Conservation (phyloP, 2,888 invertebrate genomes). For the Eucriotettix oculatus region DNA sequence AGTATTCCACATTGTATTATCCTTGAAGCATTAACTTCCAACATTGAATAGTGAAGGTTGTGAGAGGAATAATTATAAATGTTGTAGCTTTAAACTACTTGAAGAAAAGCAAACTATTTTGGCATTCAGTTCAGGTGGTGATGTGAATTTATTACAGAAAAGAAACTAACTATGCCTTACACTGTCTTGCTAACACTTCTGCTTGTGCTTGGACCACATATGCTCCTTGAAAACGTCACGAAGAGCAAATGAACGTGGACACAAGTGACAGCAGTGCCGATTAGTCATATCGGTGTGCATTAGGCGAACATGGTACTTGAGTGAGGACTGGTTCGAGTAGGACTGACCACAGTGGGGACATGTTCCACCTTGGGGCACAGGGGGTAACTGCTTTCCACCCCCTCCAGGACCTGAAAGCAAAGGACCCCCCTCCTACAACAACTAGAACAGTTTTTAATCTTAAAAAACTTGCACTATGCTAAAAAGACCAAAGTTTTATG, state of each 20-base stretch:
- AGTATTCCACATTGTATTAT: too few species aligned
- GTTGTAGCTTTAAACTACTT: too few species aligned
- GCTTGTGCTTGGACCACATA: conserved; percentile 43
- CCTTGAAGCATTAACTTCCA: too few species aligned
- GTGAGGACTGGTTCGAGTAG: conserved; percentile 50
- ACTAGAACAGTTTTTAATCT: background rate
- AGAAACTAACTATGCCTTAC: background rate
- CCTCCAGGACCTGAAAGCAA: background rate
- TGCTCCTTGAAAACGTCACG: conserved; percentile 51
- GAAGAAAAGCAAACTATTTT: too few species aligned
- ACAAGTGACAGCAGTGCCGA: conserved; percentile 48
- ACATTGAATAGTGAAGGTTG: too few species aligned
- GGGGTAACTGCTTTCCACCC: conserved; percentile 17
- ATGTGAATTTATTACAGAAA: too few species aligned
- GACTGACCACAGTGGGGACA: conserved; percentile 53
- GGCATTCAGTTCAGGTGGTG: too few species aligned
- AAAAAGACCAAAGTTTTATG: too few species aligned
- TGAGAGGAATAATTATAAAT: too few species aligned
- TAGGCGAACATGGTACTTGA: conserved; percentile 49
- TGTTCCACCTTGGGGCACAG: conserved; percentile 37
- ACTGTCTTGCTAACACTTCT: conserved; percentile 8
- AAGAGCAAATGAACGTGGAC: conserved; percentile 50
- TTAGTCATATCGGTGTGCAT: conserved; percentile 53
- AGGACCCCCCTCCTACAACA: background rate
- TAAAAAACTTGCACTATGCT: too few species aligned